Base-by-base conservation (phyloP, 2,113 vertebrate genomes). In the Plecotus auritus region DNA sequence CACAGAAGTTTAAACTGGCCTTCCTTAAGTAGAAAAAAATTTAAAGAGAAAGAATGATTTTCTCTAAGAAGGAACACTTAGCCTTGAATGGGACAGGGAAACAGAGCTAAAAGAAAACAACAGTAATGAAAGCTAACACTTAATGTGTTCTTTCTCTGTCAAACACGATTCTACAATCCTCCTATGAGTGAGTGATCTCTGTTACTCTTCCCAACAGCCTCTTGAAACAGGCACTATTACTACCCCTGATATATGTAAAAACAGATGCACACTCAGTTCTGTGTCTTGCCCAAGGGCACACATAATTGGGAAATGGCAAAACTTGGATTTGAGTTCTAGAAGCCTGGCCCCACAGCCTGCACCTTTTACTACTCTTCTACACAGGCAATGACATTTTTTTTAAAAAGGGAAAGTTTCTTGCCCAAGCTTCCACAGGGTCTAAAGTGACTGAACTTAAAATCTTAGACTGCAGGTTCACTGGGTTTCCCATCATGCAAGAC, bases 11-110 rank as follows among this genome's bases (percentile, higher is more conserved):
- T 17, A 23, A 20, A 40, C 2, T 22, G 18, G 28, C 77, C 70
- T 95, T 93, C 49, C 47, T 83, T 12, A 51, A 49, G 26, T 11
- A 77, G n/a, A 83, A 95, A 85, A 54, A 76, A 85, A 18, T 16
- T 18, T 64, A 35, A 91, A 85, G 66, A 85, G 18, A 40, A 69
- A 51, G 12, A 88, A 86, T 4, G 4, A 45, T 80, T 84, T 93
- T 91, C 28, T 93, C 37, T 42, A 69, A 56, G 37, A 61, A 54
- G 61, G 45, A 86, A 47, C 32, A 14, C 51, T 76, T 37, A 28
- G 3, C 7, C 22, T 61, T 28, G 22, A 67, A 61, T 30, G 83
- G 49, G 42, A 7, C 20, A 45, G 16, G 84, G 59, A 85, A 42
- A 17, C 51, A 64, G 61, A 90, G 37, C 16, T 69, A 18, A 45